Percentiles rank a stretch among this genome's conserved stretches.
Conservation (phyloP, 1,140 invertebrate genomes). For the Phocides pigmalion region DNA sequence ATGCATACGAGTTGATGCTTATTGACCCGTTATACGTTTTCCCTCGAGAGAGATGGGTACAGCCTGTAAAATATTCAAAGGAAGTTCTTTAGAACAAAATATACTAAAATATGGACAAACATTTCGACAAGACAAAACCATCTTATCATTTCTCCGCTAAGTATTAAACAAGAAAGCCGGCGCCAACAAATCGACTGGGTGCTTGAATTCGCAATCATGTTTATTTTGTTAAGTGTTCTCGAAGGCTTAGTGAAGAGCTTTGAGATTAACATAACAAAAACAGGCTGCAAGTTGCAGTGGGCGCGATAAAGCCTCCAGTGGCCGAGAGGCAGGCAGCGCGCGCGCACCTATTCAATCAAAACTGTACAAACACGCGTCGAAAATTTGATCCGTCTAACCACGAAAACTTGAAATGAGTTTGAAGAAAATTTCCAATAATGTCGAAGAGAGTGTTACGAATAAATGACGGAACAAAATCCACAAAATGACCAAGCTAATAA, state of each 20-base stretch:
- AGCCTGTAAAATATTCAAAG: no score
- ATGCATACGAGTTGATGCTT: no score
- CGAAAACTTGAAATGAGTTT: slow-evolving; percentile 14
- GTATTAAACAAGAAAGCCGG: slow-evolving; percentile 29
- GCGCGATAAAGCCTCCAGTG: slow-evolving; percentile 73
- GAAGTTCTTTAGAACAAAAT: background rate
- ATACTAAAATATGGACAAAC: background rate
- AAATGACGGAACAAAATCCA: slow-evolving; percentile 9
- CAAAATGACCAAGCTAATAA: slow-evolving; percentile 36
- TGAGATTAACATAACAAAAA: slow-evolving; percentile 71
- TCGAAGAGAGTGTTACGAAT: slow-evolving; percentile 20
- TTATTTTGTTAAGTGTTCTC: slow-evolving; percentile 55
- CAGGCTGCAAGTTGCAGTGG: slow-evolving; percentile 66
- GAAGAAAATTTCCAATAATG: slow-evolving; percentile 22
- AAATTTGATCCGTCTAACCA: slow-evolving; percentile 4
- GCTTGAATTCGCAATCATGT: slow-evolving; percentile 42
- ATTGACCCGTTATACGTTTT: no score
- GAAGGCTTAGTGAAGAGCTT: slow-evolving; percentile 56
- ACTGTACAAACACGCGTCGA: slow-evolving; percentile 8
- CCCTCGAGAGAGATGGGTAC: no score
- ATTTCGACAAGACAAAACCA: slow-evolving; percentile 2
- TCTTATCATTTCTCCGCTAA: slow-evolving; percentile 9
- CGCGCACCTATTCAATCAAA: slow-evolving; percentile 50
- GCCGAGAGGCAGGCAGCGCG: slow-evolving; percentile 67
- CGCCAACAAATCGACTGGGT: slow-evolving; percentile 32